A percentile compares a stretch with the other conserved stretches of the same genome.
Conservation (phyloP, 2,888 invertebrate species). For the Cataglyphis livida region DNA sequence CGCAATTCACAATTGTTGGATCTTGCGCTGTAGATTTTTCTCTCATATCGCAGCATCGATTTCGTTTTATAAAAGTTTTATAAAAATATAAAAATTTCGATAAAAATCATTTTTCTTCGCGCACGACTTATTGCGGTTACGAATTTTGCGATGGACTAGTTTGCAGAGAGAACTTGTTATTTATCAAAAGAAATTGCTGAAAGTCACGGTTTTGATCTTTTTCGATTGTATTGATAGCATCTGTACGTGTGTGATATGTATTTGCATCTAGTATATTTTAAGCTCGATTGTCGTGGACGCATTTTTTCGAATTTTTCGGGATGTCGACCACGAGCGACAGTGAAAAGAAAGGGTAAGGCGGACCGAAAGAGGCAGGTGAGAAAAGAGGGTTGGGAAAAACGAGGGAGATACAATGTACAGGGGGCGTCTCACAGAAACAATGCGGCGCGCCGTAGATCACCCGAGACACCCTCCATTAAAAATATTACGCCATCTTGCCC, state of each 20-base stretch:
- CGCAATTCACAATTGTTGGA: slow-evolving; percentile 2
- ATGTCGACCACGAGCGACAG: neutral
- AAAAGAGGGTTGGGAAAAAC: slow-evolving; percentile 55
- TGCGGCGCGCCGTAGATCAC: slow-evolving; percentile 84
- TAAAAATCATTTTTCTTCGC: slow-evolving; percentile 27
- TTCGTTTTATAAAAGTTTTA: neutral
- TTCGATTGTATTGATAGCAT: neutral
- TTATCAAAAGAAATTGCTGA: neutral
- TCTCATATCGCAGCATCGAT: neutral
- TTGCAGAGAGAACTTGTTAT: neutral
- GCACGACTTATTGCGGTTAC: neutral
- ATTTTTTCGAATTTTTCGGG: neutral
- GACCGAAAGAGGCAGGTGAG: slow-evolving; percentile 51
- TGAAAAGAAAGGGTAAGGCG: neutral
- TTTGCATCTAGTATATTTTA: slow-evolving; percentile 2
- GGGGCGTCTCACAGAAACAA: slow-evolving; percentile 83
- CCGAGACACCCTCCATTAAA: slow-evolving; percentile 85
- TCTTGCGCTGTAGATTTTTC: neutral
- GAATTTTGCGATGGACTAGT: neutral
- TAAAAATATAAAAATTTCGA: no score
- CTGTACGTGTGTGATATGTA: no score
- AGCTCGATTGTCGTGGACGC: neutral
- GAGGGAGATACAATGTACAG: slow-evolving; percentile 77
- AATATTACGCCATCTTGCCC: slow-evolving; percentile 85
- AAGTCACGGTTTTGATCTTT: neutral